Conservation (phyloP, 2,888 invertebrate genomes). For the Yponomeuta evonymella region DNA sequence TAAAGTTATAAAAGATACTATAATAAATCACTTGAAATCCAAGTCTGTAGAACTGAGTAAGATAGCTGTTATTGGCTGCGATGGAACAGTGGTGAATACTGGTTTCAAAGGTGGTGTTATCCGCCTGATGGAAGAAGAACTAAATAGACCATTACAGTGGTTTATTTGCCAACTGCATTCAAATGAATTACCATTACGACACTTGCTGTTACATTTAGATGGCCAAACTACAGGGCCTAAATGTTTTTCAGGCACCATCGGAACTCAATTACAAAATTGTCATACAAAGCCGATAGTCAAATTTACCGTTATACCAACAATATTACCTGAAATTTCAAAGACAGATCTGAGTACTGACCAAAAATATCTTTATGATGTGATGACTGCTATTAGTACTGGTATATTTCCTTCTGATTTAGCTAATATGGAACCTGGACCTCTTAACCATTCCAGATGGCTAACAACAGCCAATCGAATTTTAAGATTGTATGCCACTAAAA, state of each 20-base stretch:
- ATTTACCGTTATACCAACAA: not conserved
- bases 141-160: conserved; percentile 13
- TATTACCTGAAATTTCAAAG: not conserved
- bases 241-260: not conserved
- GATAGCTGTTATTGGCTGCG: not conserved
- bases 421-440: conserved; percentile 23
- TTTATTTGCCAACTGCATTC: conserved; percentile 9
- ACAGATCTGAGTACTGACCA: conserved; percentile 21
- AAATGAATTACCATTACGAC: conserved; percentile 8
- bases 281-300: not conserved
- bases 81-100: conserved; percentile 4
- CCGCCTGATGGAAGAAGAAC: conserved; percentile 2
- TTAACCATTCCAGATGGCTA: conserved; percentile 26
- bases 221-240: not conserved
- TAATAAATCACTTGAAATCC: not conserved
- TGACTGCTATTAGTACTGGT: conserved; percentile 18
- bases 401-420: conserved; percentile 20
- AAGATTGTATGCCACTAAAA: conserved; percentile 6
- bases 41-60: not conserved
- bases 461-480: conserved; percentile 25
- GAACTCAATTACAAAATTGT: not conserved
- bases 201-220: conserved; percentile 4
- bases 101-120: conserved; percentile 6
- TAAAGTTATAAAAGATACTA: not conserved
- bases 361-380: conserved; percentile 14